phyloP scores from a whole-genome alignment of 2,113 vertebrate species.

The Pseudorectes ferrugineus region DNA sequence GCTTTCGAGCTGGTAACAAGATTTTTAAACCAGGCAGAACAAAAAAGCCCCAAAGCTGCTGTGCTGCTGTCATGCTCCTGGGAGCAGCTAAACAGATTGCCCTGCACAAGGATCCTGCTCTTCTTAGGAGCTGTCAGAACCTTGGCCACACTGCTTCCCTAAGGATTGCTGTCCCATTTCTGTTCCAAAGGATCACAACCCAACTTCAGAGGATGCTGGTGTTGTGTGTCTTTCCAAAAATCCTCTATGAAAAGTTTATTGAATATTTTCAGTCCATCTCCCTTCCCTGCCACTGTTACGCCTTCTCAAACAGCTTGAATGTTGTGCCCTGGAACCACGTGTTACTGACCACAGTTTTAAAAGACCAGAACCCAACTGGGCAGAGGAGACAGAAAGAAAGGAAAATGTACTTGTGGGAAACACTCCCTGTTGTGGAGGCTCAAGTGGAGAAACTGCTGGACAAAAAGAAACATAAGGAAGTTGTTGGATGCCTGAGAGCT shows the following conservation, averaged over 20 bases:
- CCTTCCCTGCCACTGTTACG: conserved; percentile 65
- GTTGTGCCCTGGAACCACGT: conserved; percentile 76
- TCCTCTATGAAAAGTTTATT: conserved; percentile 71
- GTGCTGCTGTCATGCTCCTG: conserved; percentile 78
- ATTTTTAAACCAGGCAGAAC: conserved; percentile 74
- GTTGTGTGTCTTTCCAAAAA: conserved; percentile 61
- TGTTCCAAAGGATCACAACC: conserved; percentile 70
- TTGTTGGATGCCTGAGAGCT: conserved; percentile 60
- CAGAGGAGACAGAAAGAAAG: conserved; percentile 69
- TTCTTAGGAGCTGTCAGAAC: not conserved
- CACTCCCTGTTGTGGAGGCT: conserved; percentile 67
- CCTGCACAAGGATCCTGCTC: conserved; percentile 56
- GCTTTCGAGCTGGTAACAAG: conserved; percentile 68
- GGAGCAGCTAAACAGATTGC: conserved; percentile 74
- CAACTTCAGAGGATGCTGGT: conserved; percentile 77
- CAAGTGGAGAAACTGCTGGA: conserved; percentile 67
- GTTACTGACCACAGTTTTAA: conserved; percentile 78
- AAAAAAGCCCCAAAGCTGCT: conserved; percentile 67
- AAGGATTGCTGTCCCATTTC: conserved; percentile 25
- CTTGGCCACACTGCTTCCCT: not conserved
- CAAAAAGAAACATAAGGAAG: conserved; percentile 54
- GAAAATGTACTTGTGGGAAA: conserved; percentile 70
- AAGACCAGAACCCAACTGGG: conserved; percentile 79
- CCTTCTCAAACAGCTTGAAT: conserved; percentile 70
- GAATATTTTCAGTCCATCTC: conserved; percentile 65